These are phyloP conservation scores for Thaumatotibia leucotreta DNA, from an alignment of 1,140 invertebrate species.

Conservation along the genomic window DNA sequence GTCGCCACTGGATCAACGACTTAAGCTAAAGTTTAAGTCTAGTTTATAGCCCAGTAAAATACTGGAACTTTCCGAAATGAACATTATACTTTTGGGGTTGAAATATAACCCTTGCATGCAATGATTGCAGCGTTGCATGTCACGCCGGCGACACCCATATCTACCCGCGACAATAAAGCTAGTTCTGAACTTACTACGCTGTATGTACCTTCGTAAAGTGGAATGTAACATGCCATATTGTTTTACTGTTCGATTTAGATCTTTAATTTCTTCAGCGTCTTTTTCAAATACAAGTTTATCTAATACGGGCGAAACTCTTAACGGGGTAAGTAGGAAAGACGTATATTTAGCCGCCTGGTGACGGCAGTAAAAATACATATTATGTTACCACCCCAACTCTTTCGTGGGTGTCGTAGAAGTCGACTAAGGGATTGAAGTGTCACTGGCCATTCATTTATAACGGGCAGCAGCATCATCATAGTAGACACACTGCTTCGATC, in stretches of 20 bases:
- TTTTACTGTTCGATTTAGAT: not conserved
- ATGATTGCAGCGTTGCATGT: slow-evolving; percentile 57
- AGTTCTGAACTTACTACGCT: not conserved
- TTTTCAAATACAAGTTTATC: no score
- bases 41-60: slow-evolving; percentile 6
- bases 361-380: no score
- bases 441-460: no score
- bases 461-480: no score
- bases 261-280: no score
- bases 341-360: no score
- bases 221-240: slow-evolving; percentile 7
- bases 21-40: slow-evolving; percentile 6
- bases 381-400: no score
- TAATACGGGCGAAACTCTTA: no score
- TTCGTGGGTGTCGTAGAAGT: no score
- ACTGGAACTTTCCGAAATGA: not conserved
- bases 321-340: no score
- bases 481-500: no score
- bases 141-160: slow-evolving; percentile 32
- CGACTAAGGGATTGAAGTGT: no score
- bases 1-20: not conserved
- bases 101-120: slow-evolving; percentile 28
- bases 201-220: not conserved
- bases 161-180: slow-evolving; percentile 17
- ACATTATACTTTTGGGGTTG: slow-evolving; percentile 5